Evolutionary conservation across 2,797 vertebrate species (phyloP), one percentile per base, ranked within the genome.

Genomic region (Psittacula echo): DNA sequence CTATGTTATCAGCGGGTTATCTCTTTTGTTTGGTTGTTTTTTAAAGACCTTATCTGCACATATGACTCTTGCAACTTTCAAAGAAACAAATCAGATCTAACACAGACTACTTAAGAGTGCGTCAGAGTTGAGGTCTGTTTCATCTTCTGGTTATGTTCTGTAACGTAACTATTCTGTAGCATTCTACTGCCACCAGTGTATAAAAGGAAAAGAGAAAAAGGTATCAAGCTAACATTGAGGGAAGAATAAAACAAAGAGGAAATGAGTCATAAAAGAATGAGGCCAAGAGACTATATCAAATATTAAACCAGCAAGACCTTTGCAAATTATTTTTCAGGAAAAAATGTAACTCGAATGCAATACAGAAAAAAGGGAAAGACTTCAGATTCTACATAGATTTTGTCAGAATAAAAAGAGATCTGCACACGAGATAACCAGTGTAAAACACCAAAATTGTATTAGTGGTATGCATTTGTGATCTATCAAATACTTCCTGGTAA

Each of bases 121-220:
- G 2, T 23, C 42, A 64, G n/a, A 82, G 37, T 1, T 16, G 24
- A 75, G 45, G 47, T 41, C 42, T 58, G 20, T 68, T 78, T 81
- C 17, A 17, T 34, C 88, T 78, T 42, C 70, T 62, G 23, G 17
- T 68, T 72, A 61, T 7, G 32, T 21, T 27, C 29, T 1, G 0
- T 30, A 73, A 70, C 21, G 75, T 16, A 8, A 77, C 72, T 11
- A 39, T 79, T 87, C 30, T 41, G 65, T 7, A 85, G 77, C 74
- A 32, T 81, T 96, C 77, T 90, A 85, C 89, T 95, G 95, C 81
- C 86, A 94, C 86, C 84, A 76, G 18, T 32, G 32, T 29, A 60
- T 12, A 61, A 77, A 71, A 85, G 44, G 6, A 74, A 45, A 83
- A 87, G 15, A 16, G 8, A 50, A 65, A 65, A 51, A 42, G 26